These are phyloP conservation scores for Nannoperca australis DNA, from an alignment of 2,797 vertebrate species.

Conservation along the genomic window DNA sequence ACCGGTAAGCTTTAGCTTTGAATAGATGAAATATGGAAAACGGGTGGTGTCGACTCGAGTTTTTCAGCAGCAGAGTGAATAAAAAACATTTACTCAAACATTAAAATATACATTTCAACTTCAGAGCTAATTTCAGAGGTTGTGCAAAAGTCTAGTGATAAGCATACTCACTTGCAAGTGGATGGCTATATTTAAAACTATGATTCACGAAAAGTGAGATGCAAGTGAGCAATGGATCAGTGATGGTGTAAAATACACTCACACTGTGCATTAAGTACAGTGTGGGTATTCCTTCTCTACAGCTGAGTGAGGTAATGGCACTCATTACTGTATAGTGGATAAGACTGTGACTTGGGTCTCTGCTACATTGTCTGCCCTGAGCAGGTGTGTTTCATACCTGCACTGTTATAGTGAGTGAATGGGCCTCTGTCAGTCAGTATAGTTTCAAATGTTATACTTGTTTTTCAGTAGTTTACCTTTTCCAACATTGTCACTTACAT, in stretches of 20 bases:
- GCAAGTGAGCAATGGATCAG: slow-evolving; percentile 62
- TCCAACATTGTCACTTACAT: slow-evolving; percentile 70
- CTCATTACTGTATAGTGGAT: slow-evolving; percentile 66
- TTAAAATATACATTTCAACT: slow-evolving; percentile 69
- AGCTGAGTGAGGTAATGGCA: slow-evolving; percentile 68
- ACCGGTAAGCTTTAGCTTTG: slow-evolving; percentile 60
- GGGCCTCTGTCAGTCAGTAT: slow-evolving; percentile 61
- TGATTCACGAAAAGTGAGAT: slow-evolving; percentile 68
- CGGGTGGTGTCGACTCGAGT: slow-evolving; percentile 44
- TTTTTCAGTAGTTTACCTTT: slow-evolving; percentile 66
- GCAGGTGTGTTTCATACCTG: slow-evolving; percentile 77
- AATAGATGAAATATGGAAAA: slow-evolving; percentile 60
- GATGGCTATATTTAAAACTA: slow-evolving; percentile 66
- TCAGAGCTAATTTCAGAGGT: slow-evolving; percentile 70
- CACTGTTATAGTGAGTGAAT: slow-evolving; percentile 67
- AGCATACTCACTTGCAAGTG: slow-evolving; percentile 69
- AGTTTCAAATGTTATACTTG: slow-evolving; percentile 57
- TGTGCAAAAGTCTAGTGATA: slow-evolving; percentile 78
- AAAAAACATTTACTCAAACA: slow-evolving; percentile 68
- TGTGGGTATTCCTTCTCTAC: slow-evolving; percentile 64
- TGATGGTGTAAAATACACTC: slow-evolving; percentile 64
- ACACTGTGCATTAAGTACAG: slow-evolving; percentile 65
- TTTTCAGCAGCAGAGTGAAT: slow-evolving; percentile 71
- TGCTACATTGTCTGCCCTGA: slow-evolving; percentile 88
- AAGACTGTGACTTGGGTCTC: slow-evolving; percentile 78